Conservation (phyloP, 2,888 invertebrate species). For the Eledone cirrhosa region DNA sequence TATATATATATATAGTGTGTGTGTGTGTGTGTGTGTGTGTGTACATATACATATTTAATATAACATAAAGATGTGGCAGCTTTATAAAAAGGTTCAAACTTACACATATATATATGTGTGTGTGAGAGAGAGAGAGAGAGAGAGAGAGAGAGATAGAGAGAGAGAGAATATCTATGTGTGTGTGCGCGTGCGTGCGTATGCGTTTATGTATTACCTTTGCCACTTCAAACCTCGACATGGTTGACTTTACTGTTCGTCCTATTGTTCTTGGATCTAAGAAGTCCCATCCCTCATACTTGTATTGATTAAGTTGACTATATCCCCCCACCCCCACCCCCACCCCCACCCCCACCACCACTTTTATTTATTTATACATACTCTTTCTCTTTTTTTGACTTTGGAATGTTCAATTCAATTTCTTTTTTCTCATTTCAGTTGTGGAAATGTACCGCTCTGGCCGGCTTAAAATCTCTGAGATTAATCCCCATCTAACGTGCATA, state of each 20-base stretch:
- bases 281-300: neutral
- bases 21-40: neutral
- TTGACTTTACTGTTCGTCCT: no score
- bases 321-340: neutral
- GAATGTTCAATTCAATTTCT: neutral
- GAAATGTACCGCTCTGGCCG: conserved; percentile 52
- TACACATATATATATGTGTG: neutral
- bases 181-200: neutral
- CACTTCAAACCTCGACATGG: no score
- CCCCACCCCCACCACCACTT: no score
- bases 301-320: neutral
- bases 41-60: no score
- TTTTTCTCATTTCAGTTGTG: neutral
- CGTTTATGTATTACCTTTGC: neutral
- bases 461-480: conserved; percentile 72
- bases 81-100: neutral
- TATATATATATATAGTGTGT: no score
- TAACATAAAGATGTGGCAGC: no score
- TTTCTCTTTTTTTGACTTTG: neutral
- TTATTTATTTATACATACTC: neutral
- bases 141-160: no score
- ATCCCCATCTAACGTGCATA: conserved; percentile 89
- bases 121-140: no score
- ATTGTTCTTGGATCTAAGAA: no score
- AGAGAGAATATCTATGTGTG: neutral